These are phyloP conservation scores for Protonibea diacanthus DNA, from an alignment of 2,797 vertebrate genomes.

Conservation along the genomic window DNA sequence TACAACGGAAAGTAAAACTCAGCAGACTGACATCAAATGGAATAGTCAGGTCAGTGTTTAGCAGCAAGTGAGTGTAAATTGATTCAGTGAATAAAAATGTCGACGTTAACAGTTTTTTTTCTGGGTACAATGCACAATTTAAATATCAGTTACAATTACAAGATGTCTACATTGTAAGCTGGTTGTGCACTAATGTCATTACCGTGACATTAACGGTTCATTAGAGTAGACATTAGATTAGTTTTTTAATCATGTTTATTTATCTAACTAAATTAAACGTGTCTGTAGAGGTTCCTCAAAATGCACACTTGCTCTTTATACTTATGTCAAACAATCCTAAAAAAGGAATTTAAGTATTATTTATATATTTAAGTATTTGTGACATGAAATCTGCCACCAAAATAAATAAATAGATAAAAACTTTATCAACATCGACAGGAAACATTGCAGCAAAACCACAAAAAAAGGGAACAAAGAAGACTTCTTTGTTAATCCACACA, in stretches of 20 bases:
- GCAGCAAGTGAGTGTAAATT: neutral
- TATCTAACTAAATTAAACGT: neutral
- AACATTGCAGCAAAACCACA: neutral
- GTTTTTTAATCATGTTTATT: no score
- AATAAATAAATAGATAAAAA: neutral
- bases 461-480: neutral
- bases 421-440: neutral
- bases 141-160: neutral
- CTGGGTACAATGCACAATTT: neutral
- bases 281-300: neutral
- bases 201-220: neutral
- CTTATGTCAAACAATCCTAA: neutral
- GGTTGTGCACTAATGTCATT: neutral
- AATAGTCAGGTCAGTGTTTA: neutral
- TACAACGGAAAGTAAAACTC: neutral
- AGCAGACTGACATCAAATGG: neutral
- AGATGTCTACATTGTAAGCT: neutral
- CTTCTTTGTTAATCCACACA: neutral
- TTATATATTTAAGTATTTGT: neutral
- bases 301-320: neutral
- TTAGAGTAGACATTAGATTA: neutral
- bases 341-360: accelerated
- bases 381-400: neutral
- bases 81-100: neutral
- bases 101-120: neutral